These are phyloP conservation scores for Aplidium turbinatum DNA, from an alignment of 23 tunicate species.

Conservation along the genomic window DNA sequence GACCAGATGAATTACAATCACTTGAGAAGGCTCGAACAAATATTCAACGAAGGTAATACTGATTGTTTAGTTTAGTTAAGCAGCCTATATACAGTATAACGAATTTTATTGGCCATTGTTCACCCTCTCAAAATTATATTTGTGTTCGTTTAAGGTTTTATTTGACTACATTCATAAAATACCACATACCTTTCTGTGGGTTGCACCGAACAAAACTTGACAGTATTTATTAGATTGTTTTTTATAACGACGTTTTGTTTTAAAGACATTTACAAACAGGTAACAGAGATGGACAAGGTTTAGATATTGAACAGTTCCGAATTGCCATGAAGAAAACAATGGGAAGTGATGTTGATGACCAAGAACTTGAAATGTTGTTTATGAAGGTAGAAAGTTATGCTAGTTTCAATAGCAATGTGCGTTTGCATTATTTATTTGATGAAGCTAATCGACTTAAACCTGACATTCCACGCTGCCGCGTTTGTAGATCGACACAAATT, in stretches of 20 bases:
- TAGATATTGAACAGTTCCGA: slow-evolving; percentile 72
- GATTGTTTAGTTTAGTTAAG: too few relatives aligned
- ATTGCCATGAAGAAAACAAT: slow-evolving; percentile 90
- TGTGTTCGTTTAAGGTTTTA: too few relatives aligned
- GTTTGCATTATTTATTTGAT: too few relatives aligned
- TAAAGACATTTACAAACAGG: background rate
- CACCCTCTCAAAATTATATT: too few relatives aligned
- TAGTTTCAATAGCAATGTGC: background rate
- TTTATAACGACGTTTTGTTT: background rate
- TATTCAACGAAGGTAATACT: slow-evolving; percentile 62
- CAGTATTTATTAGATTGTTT: background rate
- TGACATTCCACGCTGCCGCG: too few relatives aligned
- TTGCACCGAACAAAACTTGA: too few relatives aligned
- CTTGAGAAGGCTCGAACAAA: slow-evolving; percentile 57
- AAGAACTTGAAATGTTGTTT: slow-evolving; percentile 69
- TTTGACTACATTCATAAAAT: too few relatives aligned
- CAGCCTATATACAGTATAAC: too few relatives aligned
- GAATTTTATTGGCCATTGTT: too few relatives aligned
- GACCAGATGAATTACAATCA: slow-evolving; percentile 80
- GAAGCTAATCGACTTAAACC: too few relatives aligned
- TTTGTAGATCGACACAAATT: slow-evolving; percentile 72
- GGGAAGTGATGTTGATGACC: slow-evolving; percentile 66
- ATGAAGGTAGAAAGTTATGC: slow-evolving; percentile 58
- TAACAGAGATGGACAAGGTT: slow-evolving; percentile 27
- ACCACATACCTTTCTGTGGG: too few relatives aligned